These are phyloP conservation scores for Clusia tigrina DNA, from an alignment of 2,888 invertebrate genomes.

Conservation along the genomic window DNA sequence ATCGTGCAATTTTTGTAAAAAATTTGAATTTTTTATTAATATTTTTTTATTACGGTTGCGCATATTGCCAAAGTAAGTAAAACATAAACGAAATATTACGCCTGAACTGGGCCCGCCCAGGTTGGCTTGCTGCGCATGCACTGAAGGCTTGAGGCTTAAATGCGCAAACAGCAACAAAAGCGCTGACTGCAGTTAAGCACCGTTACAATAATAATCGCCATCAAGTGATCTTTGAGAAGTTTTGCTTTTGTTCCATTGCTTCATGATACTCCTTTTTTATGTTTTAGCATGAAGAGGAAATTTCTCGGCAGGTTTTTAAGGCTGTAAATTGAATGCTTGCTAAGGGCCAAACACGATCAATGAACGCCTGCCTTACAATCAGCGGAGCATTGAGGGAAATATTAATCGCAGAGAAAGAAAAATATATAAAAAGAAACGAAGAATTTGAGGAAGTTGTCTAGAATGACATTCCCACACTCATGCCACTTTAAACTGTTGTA, in stretches of 20 bases:
- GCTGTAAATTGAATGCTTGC: neutral
- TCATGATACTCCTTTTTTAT: neutral
- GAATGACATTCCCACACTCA: too few relatives aligned
- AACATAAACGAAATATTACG: neutral
- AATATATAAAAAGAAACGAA: too few relatives aligned
- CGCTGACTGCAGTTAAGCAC: constrained; percentile 51
- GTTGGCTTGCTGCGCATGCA: neutral
- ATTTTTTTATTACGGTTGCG: neutral
- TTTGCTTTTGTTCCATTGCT: neutral
- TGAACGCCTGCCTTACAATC: too few relatives aligned
- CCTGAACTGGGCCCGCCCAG: neutral
- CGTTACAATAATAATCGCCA: constrained; percentile 57
- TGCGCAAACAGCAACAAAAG: neutral
- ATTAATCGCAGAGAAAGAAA: too few relatives aligned
- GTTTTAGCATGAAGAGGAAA: neutral
- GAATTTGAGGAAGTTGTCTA: too few relatives aligned
- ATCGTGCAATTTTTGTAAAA: neutral
- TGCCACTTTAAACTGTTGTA: too few relatives aligned
- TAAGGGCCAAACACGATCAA: neutral
- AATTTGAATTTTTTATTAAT: neutral
- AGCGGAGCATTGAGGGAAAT: too few relatives aligned
- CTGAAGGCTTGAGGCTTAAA: neutral
- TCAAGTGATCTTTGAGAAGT: constrained; percentile 11
- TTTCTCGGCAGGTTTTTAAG: neutral
- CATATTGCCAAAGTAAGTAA: constrained; percentile 2